phyloP scores from a whole-genome alignment of 2,888 invertebrate species.

The Calliphora vomitoria region DNA sequence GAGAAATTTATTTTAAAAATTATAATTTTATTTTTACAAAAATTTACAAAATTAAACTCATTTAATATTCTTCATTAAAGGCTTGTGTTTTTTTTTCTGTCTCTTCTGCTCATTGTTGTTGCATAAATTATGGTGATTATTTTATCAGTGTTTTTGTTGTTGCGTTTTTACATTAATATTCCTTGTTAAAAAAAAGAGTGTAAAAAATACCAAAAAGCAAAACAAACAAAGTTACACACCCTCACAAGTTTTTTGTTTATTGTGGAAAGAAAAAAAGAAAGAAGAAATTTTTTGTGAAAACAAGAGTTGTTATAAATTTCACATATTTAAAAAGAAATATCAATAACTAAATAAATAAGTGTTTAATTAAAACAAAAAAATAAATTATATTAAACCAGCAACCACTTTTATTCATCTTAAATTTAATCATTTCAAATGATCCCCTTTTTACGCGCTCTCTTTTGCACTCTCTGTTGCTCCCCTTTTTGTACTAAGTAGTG shows the following conservation, averaged over 20 bases:
- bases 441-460: background rate
- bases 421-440: constrained; percentile 3
- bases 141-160: constrained; percentile 55
- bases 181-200: constrained; percentile 2
- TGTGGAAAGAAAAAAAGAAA: constrained; percentile 25
- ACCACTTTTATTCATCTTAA: background rate
- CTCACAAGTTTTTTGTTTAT: constrained; percentile 10
- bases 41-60: constrained; percentile 10
- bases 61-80: constrained; percentile 24
- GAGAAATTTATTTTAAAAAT: constrained; percentile 24
- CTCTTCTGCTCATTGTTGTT: constrained; percentile 21
- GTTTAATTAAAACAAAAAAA: background rate
- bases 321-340: background rate
- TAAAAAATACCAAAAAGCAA: constrained; percentile 2
- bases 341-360: background rate
- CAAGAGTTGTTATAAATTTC: background rate
- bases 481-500: background rate
- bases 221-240: constrained; percentile 32
- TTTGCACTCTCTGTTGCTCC: background rate
- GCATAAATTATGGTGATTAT: constrained; percentile 19
- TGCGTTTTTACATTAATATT: constrained; percentile 37
- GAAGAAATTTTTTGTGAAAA: constrained; percentile 29
- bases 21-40: background rate
- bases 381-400: background rate
- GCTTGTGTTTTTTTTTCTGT: background rate